phyloP scores from a whole-genome alignment of 2,113 vertebrate species.

The Dinomys branickii region DNA sequence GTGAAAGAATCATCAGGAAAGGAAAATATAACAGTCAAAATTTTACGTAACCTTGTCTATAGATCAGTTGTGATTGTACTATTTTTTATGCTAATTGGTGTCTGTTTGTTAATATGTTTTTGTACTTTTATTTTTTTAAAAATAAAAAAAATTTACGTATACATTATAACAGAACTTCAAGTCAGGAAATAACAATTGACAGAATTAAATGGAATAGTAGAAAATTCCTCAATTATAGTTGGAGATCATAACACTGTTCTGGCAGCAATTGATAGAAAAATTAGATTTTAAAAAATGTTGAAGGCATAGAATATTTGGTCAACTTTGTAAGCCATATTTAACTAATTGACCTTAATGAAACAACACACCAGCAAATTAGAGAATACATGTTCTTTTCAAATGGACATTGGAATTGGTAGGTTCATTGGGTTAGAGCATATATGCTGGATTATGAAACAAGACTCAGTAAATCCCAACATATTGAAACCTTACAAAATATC shows the following conservation, averaged over 20 bases:
- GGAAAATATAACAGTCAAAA: neutral
- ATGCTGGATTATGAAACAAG: no score
- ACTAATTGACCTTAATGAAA: neutral
- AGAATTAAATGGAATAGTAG: neutral
- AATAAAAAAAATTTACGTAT: neutral
- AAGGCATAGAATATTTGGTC: neutral
- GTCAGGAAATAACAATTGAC: neutral
- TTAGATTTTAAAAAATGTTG: neutral
- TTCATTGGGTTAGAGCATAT: neutral
- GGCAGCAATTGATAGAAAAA: neutral
- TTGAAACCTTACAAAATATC: neutral
- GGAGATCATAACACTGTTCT: neutral
- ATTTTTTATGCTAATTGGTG: no score
- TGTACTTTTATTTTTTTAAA: no score
- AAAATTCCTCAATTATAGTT: neutral
- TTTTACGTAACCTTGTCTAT: no score
- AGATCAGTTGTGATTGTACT: no score
- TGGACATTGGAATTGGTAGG: neutral
- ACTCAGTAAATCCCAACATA: neutral
- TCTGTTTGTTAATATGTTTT: no score
- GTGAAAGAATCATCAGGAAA: neutral
- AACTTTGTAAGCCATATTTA: neutral
- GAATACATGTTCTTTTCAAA: neutral
- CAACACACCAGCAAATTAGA: neutral
- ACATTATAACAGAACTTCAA: neutral